Evolutionary conservation across 2,113 vertebrate genomes (phyloP).

Genomic region (Psephotus haematonotus): DNA sequence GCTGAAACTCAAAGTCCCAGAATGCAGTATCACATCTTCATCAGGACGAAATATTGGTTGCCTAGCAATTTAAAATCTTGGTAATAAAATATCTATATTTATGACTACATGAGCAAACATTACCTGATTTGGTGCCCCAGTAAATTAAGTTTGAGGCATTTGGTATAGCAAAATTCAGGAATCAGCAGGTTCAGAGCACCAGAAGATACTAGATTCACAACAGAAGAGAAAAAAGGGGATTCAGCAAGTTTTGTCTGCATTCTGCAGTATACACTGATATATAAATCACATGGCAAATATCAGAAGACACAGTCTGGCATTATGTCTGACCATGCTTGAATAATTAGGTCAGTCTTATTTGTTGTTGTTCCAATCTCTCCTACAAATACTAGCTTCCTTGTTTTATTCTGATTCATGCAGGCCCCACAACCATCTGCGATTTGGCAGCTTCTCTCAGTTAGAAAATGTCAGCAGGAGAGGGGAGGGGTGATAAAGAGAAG

Average conservation of each 20-base stretch:
- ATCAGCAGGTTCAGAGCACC: not conserved
- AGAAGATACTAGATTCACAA: not conserved
- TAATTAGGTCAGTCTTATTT: constrained; percentile 46
- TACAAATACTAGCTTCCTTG: constrained; percentile 33
- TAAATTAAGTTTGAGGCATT: not conserved
- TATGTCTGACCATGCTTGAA: not conserved
- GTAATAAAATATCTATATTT: not conserved
- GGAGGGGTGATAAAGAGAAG: constrained; percentile 22
- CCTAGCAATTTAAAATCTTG: not conserved
- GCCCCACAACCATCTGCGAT: constrained; percentile 13
- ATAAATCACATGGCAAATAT: not conserved
- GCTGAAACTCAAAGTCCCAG: not conserved
- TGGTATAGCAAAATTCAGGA: not conserved
- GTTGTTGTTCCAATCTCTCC: constrained; percentile 21
- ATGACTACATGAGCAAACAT: not conserved
- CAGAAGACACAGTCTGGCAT: not conserved
- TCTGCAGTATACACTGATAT: not conserved
- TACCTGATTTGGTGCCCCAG: not conserved
- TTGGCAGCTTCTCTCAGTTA: constrained; percentile 44
- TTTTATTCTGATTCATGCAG: not conserved
- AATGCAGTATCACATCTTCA: not conserved
- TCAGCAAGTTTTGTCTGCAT: not conserved
- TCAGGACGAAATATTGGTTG: not conserved
- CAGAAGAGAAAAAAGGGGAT: not conserved
- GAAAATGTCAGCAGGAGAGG: constrained; percentile 26